phyloP scores from a whole-genome alignment of 2,888 invertebrate genomes.

The Diplolepis rosae region DNA sequence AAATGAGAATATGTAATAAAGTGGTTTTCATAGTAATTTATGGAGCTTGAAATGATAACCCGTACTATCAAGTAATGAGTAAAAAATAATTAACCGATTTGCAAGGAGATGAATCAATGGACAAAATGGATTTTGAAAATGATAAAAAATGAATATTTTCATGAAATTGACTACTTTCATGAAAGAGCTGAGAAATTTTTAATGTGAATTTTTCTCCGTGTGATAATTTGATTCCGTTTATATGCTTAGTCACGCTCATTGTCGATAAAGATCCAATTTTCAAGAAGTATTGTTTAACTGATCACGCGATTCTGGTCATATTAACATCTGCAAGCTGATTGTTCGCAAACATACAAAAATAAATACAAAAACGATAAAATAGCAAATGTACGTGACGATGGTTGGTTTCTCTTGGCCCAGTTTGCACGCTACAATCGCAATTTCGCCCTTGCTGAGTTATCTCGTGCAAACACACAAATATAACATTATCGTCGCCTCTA shows the following conservation, averaged over 20 bases:
- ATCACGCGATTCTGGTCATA: background rate
- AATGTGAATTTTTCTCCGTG: no score
- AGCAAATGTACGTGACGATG: conserved; percentile 17
- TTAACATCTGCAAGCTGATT: background rate
- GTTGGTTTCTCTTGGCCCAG: conserved; percentile 29
- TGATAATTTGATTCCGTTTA: background rate
- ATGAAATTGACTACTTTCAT: background rate
- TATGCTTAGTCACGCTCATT: background rate
- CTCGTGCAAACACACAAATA: conserved; percentile 21
- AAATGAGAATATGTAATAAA: background rate
- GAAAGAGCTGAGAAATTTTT: no score
- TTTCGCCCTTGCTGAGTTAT: conserved; percentile 31
- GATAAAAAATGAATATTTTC: background rate
- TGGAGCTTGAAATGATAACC: background rate
- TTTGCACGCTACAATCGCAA: conserved; percentile 21
- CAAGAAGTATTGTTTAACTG: background rate
- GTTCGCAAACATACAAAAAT: conserved; percentile 4
- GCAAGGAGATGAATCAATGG: no score
- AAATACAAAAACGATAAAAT: conserved; percentile 25
- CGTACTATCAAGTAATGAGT: no score
- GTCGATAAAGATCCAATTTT: background rate
- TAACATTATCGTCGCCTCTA: conserved; percentile 32
- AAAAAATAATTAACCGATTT: no score
- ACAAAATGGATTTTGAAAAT: no score
- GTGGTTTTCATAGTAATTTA: background rate